phyloP scores from a whole-genome alignment of 2,888 invertebrate species.

The Diarsia dahlii region DNA sequence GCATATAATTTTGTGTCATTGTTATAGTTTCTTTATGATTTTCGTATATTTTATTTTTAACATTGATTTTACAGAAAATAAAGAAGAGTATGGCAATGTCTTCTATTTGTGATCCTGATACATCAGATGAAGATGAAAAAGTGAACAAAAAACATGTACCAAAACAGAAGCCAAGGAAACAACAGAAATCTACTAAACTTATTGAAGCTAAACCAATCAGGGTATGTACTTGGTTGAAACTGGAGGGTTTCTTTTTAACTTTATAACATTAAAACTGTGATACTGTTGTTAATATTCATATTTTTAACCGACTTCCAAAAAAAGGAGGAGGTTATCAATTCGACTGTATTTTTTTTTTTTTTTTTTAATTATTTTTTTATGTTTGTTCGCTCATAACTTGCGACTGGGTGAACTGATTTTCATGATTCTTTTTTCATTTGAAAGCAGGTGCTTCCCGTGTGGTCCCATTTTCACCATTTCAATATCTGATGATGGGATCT shows the following conservation, averaged over 20 bases:
- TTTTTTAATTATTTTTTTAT: too few species aligned
- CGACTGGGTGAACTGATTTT: too few species aligned
- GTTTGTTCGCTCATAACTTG: too few species aligned
- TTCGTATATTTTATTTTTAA: too few species aligned
- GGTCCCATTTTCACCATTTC: too few species aligned
- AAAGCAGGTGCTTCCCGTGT: too few species aligned
- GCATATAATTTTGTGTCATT: background rate
- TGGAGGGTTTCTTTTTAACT: background rate
- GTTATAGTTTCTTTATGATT: background rate
- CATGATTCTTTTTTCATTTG: too few species aligned
- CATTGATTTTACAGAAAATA: conserved; percentile 73
- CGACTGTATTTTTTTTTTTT: too few species aligned
- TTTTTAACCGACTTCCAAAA: too few species aligned
- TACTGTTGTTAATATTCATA: background rate
- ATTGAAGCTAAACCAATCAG: conserved; percentile 81
- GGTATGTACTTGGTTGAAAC: conserved; percentile 64
- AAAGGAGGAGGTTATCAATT: too few species aligned
- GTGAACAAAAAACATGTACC: conserved; percentile 46
- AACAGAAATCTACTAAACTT: conserved; percentile 73
- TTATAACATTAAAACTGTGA: background rate
- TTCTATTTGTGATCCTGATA: conserved; percentile 90
- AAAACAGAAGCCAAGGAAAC: conserved; percentile 68
- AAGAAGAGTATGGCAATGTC: conserved; percentile 77
- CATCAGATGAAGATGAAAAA: conserved; percentile 85
- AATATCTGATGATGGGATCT: too few species aligned